phyloP scores from a whole-genome alignment of 1,140 invertebrate species.

The Harpegnathos saltator region DNA sequence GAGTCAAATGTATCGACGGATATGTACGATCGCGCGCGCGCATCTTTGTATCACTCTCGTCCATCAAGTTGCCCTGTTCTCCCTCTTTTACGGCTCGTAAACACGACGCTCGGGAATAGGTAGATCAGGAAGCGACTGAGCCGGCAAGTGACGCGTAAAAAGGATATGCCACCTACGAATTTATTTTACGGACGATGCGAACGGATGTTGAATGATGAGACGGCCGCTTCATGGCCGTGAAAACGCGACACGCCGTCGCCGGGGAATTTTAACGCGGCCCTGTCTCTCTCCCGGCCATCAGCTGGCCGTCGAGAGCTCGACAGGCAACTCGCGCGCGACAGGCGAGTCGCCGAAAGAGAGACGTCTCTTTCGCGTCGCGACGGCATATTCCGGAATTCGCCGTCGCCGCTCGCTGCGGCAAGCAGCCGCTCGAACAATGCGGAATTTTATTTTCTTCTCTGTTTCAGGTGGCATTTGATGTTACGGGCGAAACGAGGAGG shows the following conservation, averaged over 20 bases:
- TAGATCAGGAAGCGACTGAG: slow-evolving; percentile 44
- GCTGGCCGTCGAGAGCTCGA: too few species aligned
- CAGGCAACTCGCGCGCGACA: neutral
- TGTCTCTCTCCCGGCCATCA: neutral
- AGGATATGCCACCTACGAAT: slow-evolving; percentile 66
- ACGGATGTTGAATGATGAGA: slow-evolving; percentile 7
- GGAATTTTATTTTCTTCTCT: slow-evolving; percentile 46
- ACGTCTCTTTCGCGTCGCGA: neutral
- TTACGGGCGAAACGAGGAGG: slow-evolving; percentile 81
- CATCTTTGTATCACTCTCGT: slow-evolving; percentile 12
- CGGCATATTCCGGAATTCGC: neutral
- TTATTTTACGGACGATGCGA: slow-evolving; percentile 65
- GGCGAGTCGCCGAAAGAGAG: neutral
- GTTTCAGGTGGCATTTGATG: slow-evolving; percentile 84
- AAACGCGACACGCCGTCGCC: neutral
- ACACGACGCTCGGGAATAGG: slow-evolving; percentile 44
- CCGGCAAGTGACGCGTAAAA: slow-evolving; percentile 68
- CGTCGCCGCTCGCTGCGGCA: neutral
- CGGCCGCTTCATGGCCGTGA: slow-evolving; percentile 3
- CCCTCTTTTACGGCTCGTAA: slow-evolving; percentile 70
- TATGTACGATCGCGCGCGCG: slow-evolving; percentile 47
- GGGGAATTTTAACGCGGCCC: neutral
- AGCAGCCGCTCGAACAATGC: slow-evolving; percentile 1
- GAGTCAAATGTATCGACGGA: slow-evolving; percentile 28
- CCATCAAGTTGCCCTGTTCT: slow-evolving; percentile 60